Conservation (phyloP, 2,797 vertebrate species). For the Chelonia mydas region DNA sequence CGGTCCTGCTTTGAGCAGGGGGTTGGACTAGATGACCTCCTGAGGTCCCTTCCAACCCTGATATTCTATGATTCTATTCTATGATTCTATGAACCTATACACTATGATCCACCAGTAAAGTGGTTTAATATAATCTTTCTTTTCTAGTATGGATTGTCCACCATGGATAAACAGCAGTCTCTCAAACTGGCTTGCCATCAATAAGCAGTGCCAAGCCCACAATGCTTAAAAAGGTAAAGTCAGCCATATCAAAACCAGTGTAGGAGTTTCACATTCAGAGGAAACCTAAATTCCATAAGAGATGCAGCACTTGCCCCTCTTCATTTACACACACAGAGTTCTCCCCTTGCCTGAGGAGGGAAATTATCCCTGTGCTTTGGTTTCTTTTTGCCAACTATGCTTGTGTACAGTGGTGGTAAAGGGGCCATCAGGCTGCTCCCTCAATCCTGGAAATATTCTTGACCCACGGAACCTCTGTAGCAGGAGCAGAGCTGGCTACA, state of each 20-base stretch:
- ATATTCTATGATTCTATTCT: no score
- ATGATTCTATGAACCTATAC: neutral
- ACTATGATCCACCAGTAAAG: conserved; percentile 46
- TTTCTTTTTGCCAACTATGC: conserved; percentile 65
- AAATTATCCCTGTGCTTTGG: conserved; percentile 50
- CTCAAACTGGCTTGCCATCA: conserved; percentile 47
- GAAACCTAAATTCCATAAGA: conserved; percentile 42
- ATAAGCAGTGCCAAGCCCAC: conserved; percentile 57
- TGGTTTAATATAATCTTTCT: neutral
- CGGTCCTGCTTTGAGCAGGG: no score
- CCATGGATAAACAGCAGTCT: conserved; percentile 45
- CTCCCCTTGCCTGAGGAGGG: neutral
- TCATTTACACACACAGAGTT: conserved; percentile 10
- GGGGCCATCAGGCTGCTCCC: neutral
- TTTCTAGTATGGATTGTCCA: conserved; percentile 36
- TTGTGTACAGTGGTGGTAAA: conserved; percentile 62
- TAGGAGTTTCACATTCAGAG: conserved; percentile 43
- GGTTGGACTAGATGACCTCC: no score
- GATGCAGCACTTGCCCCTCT: neutral
- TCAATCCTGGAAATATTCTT: neutral
- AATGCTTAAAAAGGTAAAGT: conserved; percentile 49
- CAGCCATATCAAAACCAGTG: conserved; percentile 45
- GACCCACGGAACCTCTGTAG: conserved; percentile 67
- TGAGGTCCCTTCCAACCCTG: no score
- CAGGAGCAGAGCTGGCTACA: conserved; percentile 67